phyloP scores from a whole-genome alignment of 2,888 invertebrate genomes.

The Graphium colonna region DNA sequence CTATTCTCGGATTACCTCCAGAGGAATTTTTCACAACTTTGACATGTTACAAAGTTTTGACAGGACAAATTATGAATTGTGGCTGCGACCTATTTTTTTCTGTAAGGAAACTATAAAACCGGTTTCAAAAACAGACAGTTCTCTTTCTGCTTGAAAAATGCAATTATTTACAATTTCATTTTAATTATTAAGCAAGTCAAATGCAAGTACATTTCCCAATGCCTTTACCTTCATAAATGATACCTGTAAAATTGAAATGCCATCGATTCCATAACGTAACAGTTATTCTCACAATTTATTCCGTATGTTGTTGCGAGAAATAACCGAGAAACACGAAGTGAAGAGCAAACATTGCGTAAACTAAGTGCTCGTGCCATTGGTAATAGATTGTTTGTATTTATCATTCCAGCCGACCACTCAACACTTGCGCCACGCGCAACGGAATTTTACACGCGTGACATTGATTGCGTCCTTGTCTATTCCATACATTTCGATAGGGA shows the following conservation, averaged over 20 bases:
- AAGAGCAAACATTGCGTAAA: background rate
- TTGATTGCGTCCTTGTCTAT: slow-evolving; percentile 11
- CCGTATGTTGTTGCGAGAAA: no score
- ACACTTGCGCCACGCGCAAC: background rate
- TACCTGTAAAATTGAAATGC: no score
- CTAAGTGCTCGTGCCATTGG: background rate
- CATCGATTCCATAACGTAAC: background rate
- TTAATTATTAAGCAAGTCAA: no score
- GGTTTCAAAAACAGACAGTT: no score
- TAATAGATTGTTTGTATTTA: background rate
- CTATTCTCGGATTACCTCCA: no score
- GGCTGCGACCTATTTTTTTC: no score
- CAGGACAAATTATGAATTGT: no score
- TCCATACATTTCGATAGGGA: slow-evolving; percentile 2
- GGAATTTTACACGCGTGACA: background rate
- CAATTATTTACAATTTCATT: no score
- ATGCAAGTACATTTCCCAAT: slow-evolving; percentile 12
- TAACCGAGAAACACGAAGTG: background rate
- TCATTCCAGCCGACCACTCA: background rate
- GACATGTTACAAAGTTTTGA: no score
- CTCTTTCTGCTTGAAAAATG: no score
- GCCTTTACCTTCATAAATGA: background rate
- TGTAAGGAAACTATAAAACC: no score
- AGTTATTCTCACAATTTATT: background rate
- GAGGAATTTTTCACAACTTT: no score